Evolutionary conservation across 2,797 vertebrate genomes (phyloP).

Genomic region (Pagetopsis macropterus): DNA sequence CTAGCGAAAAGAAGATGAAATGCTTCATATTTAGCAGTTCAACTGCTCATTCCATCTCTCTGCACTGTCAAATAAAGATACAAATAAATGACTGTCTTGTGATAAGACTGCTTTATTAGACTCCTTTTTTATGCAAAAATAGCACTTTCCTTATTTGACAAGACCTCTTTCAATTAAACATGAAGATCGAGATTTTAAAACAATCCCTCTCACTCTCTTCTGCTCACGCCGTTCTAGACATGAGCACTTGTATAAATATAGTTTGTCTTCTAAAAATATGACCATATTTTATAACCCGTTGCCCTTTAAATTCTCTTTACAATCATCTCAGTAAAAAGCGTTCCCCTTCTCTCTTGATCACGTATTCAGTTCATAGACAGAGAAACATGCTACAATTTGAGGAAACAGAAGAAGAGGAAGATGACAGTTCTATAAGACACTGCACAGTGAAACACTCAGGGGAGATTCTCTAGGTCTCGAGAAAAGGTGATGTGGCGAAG

Average conservation of each 20-base stretch:
- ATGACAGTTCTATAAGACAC: constrained; percentile 53
- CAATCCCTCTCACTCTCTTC: constrained; percentile 76
- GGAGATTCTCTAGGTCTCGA: constrained; percentile 64
- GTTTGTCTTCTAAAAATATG: constrained; percentile 80
- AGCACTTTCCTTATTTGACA: constrained; percentile 73
- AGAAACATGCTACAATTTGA: constrained; percentile 60
- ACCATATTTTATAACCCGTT: constrained; percentile 71
- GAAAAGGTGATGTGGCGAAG: constrained; percentile 49
- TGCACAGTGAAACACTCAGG: constrained; percentile 70
- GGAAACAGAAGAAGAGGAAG: constrained; percentile 55
- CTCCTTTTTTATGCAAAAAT: constrained; percentile 76
- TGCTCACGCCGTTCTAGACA: constrained; percentile 65
- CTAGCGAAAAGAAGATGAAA: constrained; percentile 64
- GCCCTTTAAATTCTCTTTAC: constrained; percentile 60
- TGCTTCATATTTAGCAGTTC: constrained; percentile 73
- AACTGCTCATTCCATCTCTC: constrained; percentile 71
- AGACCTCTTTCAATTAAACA: constrained; percentile 73
- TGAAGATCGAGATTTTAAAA: constrained; percentile 80
- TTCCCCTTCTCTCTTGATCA: constrained; percentile 60
- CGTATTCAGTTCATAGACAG: constrained; percentile 58
- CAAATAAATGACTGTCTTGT: constrained; percentile 70
- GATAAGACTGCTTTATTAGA: constrained; percentile 68
- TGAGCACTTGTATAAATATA: constrained; percentile 83
- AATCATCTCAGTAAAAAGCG: constrained; percentile 70
- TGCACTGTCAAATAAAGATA: constrained; percentile 62